Percentiles rank a stretch among this genome's conserved stretches.
Conservation (phyloP, 35 echinoderm and acorn worm species). For the Antedon bifida region DNA sequence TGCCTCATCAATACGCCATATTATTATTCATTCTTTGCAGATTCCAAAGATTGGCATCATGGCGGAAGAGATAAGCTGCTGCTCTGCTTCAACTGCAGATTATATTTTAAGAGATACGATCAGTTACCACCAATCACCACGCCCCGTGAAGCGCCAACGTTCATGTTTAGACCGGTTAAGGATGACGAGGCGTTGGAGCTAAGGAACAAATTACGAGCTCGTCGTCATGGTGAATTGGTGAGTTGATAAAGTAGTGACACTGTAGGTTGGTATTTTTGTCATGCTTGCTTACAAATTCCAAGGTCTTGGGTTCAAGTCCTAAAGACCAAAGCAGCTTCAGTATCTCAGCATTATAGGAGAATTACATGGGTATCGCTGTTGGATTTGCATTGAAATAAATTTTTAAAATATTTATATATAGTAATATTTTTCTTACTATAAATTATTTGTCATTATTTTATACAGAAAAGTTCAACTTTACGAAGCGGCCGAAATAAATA, state of each 20-base stretch:
- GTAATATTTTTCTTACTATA: no score
- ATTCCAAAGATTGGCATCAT: constrained; percentile 86
- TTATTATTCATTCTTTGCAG: constrained; percentile 13
- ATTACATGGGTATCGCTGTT: no score
- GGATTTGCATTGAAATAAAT: no score
- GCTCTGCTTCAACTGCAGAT: constrained; percentile 57
- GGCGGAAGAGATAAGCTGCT: constrained; percentile 62
- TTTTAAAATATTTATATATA: no score
- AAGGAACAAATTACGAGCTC: constrained; percentile 39
- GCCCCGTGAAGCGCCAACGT: constrained; percentile 60
- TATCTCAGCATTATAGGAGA: no score
- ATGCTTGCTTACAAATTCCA: neutral
- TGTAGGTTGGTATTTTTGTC: neutral
- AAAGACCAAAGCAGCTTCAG: no score
- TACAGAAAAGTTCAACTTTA: constrained; percentile 16
- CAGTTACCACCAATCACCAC: constrained; percentile 32
- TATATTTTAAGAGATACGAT: constrained; percentile 83
- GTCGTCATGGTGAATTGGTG: constrained; percentile 67
- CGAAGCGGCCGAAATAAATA: constrained; percentile 39
- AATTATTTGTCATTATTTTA: no score
- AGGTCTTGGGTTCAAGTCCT: constrained; percentile 1
- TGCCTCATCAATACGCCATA: neutral
- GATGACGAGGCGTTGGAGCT: constrained; percentile 55
- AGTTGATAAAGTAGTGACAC: neutral
- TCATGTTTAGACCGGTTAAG: constrained; percentile 91